Evolutionary conservation across 2,113 vertebrate genomes (phyloP).

Genomic region (Lampris incognitus): DNA sequence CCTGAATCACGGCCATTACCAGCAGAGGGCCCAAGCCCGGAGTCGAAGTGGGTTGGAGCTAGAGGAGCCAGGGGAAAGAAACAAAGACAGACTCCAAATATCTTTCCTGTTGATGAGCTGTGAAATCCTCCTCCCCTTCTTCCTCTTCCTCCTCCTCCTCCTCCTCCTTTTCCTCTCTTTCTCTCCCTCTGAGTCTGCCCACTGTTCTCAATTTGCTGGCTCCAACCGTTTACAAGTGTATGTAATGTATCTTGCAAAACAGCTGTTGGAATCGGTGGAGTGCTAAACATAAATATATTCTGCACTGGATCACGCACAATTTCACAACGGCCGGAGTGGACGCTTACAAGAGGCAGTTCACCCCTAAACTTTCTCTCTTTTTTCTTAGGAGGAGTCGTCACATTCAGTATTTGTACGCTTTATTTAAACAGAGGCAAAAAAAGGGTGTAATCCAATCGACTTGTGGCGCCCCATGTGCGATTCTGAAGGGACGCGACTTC

Average conservation of each 20-base stretch:
- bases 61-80: conserved; percentile 39
- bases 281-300: conserved; percentile 33
- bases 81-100: conserved; percentile 59
- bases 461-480: too few relatives aligned
- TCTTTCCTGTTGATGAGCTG: conserved; percentile 64
- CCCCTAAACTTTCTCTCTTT: conserved; percentile 41
- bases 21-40: conserved; percentile 67
- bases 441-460: neutral
- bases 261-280: conserved; percentile 61
- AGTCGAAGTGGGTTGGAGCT: conserved; percentile 5
- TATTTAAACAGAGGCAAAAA: conserved; percentile 15
- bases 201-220: conserved; percentile 48
- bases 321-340: conserved; percentile 34
- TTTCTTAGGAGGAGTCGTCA: conserved; percentile 7
- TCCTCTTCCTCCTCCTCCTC: neutral
- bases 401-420: conserved; percentile 9
- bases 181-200: conserved; percentile 44
- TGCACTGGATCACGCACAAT: conserved; percentile 37
- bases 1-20: conserved; percentile 76
- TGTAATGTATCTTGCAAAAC: conserved; percentile 36
- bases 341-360: conserved; percentile 37
- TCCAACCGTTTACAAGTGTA: conserved; percentile 45
- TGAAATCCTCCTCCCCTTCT: neutral
- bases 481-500: neutral
- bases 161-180: conserved; percentile 23